Base-by-base conservation (phyloP, 1,140 invertebrate genomes). In the Sycobia sp. region DNA sequence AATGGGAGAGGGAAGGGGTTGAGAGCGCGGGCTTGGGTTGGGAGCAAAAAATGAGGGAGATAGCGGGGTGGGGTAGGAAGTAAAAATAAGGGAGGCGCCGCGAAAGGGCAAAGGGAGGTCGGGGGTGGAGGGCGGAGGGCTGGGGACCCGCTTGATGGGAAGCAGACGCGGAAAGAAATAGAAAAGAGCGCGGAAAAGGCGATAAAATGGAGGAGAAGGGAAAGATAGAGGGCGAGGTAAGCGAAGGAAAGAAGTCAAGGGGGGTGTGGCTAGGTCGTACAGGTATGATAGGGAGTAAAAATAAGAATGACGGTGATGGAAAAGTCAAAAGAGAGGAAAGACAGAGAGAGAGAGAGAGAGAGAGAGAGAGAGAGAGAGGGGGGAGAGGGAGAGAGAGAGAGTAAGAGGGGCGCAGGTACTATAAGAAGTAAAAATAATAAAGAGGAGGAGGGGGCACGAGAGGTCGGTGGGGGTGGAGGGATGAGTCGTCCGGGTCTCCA, bases 401-500 rank as follows among this genome's bases (percentile, higher is more conserved):
- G n/a, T n/a, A n/a, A n/a, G n/a, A n/a, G n/a, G n/a, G n/a, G n/a
- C n/a, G n/a, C n/a, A n/a, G n/a, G n/a, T n/a, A n/a, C n/a, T n/a
- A n/a, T n/a, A n/a, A n/a, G n/a, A n/a, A n/a, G n/a, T n/a, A n/a
- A n/a, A 47, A 58, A 27, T 49, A n/a, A 55, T 25, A 65, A 9
- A 62, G 27, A 36, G n/a, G 18, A n/a, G 29, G 18, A 34, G 11
- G 32, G 32, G 23, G 14, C 49, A n/a, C 16, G 18, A 34, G 11
- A 20, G 32, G 23, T 5, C 49, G 43, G 54, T 41, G 56, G 29
- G 29, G 29, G 29, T 32, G 29, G 5, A 20, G 29, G 16, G 27
- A 32, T 2, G 16, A 51, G 55, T 64, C 58, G 62, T 49, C 49
- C 57, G 60, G 49, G 56, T 20, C 43, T 54, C 51, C 62, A 38